Conservation (phyloP, 2,797 vertebrate species). For the Prunella strophiata region DNA sequence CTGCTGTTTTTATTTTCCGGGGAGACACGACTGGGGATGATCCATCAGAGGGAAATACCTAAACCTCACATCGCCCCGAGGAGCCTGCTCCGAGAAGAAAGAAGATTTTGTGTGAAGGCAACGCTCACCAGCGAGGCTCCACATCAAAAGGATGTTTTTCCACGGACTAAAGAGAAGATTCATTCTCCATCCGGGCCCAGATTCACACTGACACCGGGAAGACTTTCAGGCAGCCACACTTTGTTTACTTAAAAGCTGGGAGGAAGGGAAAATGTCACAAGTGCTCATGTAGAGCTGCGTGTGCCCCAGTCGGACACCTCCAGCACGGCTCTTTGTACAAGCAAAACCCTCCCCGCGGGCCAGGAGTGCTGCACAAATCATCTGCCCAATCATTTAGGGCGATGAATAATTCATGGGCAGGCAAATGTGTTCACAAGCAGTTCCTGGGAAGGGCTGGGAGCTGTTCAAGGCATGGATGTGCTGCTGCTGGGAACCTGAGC, state of each 20-base stretch:
- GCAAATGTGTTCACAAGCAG: conserved; percentile 19
- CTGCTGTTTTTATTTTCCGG: not conserved
- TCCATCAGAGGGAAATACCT: not conserved
- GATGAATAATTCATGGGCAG: conserved; percentile 49
- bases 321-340: conserved; percentile 60
- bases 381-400: conserved; percentile 56
- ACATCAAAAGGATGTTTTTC: conserved; percentile 50
- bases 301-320: conserved; percentile 44
- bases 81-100: conserved; percentile 20
- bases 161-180: conserved; percentile 32
- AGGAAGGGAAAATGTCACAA: conserved; percentile 66
- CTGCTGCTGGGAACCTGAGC: not conserved
- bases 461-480: not conserved
- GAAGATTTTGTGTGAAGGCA: not conserved
- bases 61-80: not conserved
- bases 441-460: not conserved
- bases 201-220: conserved; percentile 49
- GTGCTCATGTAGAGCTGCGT: conserved; percentile 29
- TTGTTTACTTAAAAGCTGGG: conserved; percentile 71
- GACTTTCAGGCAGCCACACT: conserved; percentile 26
- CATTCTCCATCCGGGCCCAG: conserved; percentile 41
- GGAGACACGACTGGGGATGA: not conserved
- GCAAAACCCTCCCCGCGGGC: conserved; percentile 64
- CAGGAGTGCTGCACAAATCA: not conserved
- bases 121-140: not conserved